Conservation (phyloP, 2,113 vertebrate genomes). For the Tretioscincus oriximinensis region DNA sequence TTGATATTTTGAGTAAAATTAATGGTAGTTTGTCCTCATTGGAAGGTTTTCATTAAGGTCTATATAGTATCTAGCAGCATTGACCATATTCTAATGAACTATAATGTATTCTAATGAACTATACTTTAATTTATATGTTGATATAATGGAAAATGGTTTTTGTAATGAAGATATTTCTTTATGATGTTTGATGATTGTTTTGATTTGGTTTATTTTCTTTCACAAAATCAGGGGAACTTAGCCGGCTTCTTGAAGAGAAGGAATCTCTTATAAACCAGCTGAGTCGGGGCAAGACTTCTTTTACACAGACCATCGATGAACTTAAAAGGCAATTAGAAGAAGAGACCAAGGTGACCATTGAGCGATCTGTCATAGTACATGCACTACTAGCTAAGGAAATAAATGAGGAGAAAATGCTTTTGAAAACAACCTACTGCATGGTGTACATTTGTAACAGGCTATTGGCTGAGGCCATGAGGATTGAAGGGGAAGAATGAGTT, state of each 20-base stretch:
- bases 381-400: too few relatives aligned
- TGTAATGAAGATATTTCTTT: not conserved
- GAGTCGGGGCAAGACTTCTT: slow-evolving; percentile 82
- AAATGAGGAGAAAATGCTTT: not conserved
- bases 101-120: not conserved
- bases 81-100: not conserved
- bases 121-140: not conserved
- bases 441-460: too few relatives aligned
- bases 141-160: not conserved
- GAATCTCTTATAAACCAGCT: slow-evolving; percentile 88
- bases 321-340: slow-evolving; percentile 92
- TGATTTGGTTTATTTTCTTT: not conserved
- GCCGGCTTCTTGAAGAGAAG: slow-evolving; percentile 86
- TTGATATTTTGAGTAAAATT: not conserved
- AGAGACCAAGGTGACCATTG: slow-evolving; percentile 83
- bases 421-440: too few relatives aligned
- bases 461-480: too few relatives aligned
- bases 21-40: not conserved
- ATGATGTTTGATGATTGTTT: not conserved
- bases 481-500: too few relatives aligned
- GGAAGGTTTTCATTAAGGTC: not conserved
- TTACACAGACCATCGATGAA: slow-evolving; percentile 86
- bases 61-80: not conserved
- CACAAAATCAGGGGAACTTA: slow-evolving; percentile 79
- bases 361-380: not conserved